A percentile compares a stretch with the other conserved stretches of the same genome.
Conservation (phyloP, 2,113 vertebrate genomes). For the Agapornis roseicollis region DNA sequence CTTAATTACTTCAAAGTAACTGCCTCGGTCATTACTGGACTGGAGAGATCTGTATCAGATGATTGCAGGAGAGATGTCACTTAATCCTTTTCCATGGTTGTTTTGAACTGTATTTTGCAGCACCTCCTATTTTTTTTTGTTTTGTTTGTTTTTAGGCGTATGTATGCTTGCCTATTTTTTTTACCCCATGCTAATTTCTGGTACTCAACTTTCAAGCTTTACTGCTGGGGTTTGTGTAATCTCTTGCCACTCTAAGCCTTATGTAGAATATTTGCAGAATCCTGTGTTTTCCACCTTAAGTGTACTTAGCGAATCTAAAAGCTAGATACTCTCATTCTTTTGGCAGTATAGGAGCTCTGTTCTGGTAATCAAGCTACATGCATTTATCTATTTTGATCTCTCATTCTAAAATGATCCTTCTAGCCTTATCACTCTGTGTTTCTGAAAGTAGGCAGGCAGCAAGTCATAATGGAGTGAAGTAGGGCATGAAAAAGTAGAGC, state of each 20-base stretch:
- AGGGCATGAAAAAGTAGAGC: not conserved
- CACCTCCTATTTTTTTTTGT: not conserved
- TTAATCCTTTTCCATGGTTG: not conserved
- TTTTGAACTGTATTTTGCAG: not conserved
- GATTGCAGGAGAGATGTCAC: not conserved
- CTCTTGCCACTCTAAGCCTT: not conserved
- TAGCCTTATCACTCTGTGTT: not conserved
- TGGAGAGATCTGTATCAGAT: not conserved
- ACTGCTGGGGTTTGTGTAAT: not conserved
- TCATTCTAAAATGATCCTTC: not conserved
- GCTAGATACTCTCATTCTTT: not conserved
- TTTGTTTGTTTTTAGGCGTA: not conserved
- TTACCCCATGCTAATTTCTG: not conserved
- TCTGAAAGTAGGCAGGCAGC: not conserved
- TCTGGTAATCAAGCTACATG: not conserved
- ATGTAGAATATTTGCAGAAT: not conserved
- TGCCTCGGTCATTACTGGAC: not conserved
- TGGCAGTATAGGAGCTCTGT: not conserved
- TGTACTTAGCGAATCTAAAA: not conserved
- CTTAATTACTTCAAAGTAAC: not conserved
- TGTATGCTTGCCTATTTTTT: not conserved
- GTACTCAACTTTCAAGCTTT: not conserved
- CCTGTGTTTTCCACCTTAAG: not conserved
- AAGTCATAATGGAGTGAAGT: not conserved
- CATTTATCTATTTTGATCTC: not conserved